phyloP scores from a whole-genome alignment of 2,888 invertebrate genomes.

The Alitta virens region DNA sequence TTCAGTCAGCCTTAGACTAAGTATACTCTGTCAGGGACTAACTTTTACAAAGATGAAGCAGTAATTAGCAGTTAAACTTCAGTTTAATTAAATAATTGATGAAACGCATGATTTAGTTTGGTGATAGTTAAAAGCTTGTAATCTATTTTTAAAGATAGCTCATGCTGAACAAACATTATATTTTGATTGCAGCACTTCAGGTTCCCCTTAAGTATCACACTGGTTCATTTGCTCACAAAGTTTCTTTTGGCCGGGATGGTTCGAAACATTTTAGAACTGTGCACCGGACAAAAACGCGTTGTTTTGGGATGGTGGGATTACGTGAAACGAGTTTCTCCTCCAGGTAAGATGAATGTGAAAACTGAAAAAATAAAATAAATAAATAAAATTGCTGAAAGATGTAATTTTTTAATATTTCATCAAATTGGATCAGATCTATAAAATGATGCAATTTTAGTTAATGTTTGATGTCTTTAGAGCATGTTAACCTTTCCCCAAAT shows the following conservation, averaged over 20 bases:
- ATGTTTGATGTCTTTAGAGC: no score
- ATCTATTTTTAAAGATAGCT: not conserved
- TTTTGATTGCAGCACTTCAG: conserved; percentile 71
- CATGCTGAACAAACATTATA: not conserved
- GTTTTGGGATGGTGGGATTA: conserved; percentile 75
- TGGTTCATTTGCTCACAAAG: conserved; percentile 86
- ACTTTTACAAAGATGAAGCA: not conserved
- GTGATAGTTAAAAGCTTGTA: not conserved
- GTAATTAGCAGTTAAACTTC: not conserved
- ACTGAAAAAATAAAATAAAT: no score
- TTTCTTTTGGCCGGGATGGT: conserved; percentile 76
- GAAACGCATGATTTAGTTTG: no score
- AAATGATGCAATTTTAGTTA: no score
- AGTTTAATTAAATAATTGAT: no score
- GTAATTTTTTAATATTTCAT: no score
- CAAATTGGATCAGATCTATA: no score
- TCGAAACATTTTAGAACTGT: conserved; percentile 60
- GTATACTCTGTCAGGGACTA: no score
- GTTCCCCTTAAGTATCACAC: conserved; percentile 85
- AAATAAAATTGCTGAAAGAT: no score
- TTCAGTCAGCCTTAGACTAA: no score
- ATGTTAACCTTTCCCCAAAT: no score
- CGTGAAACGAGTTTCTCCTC: conserved; percentile 70
- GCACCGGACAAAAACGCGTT: conserved; percentile 60
- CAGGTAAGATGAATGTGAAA: conserved; percentile 45